phyloP scores from a whole-genome alignment of 1,140 invertebrate species.

The Periplaneta americana region DNA sequence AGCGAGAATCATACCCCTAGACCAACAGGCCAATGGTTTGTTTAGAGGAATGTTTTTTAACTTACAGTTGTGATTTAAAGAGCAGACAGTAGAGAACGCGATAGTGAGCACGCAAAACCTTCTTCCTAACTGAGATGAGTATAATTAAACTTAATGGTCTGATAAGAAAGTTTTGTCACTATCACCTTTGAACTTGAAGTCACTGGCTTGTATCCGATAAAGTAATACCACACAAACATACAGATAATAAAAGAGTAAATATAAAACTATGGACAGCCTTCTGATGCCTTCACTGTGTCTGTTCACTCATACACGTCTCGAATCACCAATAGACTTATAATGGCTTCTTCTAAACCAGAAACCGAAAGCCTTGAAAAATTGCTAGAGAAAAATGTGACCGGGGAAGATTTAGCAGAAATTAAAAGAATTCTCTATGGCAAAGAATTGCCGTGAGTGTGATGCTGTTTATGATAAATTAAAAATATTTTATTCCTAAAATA shows the following conservation, averaged over 20 bases:
- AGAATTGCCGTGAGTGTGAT: conserved; percentile 2
- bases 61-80: too few relatives aligned
- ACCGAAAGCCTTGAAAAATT: conserved; percentile 2
- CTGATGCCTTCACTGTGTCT: neutral
- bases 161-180: neutral
- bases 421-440: conserved; percentile 15
- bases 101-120: too few relatives aligned
- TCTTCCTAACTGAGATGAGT: neutral
- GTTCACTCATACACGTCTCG: neutral
- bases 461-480: too few relatives aligned
- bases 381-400: neutral
- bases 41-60: too few relatives aligned
- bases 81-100: too few relatives aligned
- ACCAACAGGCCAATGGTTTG: conserved; percentile 15
- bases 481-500: too few relatives aligned
- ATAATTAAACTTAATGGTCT: neutral
- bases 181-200: neutral
- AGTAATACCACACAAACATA: neutral
- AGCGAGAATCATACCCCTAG: conserved; percentile 23
- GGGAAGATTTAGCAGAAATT: neutral
- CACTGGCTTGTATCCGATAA: neutral
- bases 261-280: neutral
- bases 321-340: neutral
- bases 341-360: neutral
- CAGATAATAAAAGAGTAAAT: neutral